Evolutionary conservation across 1,140 invertebrate genomes (phyloP), one percentile per base, ranked within the genome.

Genomic region (Andricus grossulariae): DNA sequence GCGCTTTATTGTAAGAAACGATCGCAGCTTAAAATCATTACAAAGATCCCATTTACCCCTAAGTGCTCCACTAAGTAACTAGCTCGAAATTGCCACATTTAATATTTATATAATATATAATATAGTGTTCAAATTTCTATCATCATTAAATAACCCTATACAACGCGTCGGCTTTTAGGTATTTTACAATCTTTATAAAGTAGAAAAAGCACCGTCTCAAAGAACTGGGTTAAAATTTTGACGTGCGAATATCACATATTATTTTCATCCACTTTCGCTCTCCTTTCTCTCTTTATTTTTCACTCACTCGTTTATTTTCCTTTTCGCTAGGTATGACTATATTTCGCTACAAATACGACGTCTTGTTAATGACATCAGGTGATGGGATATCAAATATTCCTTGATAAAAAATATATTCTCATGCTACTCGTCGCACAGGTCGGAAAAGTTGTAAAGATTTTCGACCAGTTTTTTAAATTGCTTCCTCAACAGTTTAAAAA

Each of bases 61-160:
- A 88, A 88, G 83, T 89, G 84, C 80, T 87, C 82, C 76, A 85
- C 85, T 87, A 89, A 89, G 82, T 90, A 90, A 88, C 87, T 90
- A 90, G 87, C 84, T 89, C 85, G 86, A 88, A 86, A 87, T 89
- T 87, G 88, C 88, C 89, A 89, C 88, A 89, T 88, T 87, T 81
- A 87, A 76, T 88, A 86, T 83, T 84, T 85, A 83, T 88, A 87
- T 85, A 82, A 79, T 82, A 75, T 78, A 72, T 84, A 82, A 73
- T 83, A 81, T 80, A 84, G 54, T 83, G 71, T 76, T 84, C 83
- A 85, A 87, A 82, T 84, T 84, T 84, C 75, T 82, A 81, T 80
- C 75, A 80, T 87, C 81, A 85, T 86, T 87, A 83, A 82, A 85
- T 83, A 84, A 86, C 80, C 72, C 84, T 87, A 86, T 88, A 88